These are phyloP conservation scores for Cyprinus carpio DNA, from an alignment of 2,113 vertebrate species.

Conservation along the genomic window DNA sequence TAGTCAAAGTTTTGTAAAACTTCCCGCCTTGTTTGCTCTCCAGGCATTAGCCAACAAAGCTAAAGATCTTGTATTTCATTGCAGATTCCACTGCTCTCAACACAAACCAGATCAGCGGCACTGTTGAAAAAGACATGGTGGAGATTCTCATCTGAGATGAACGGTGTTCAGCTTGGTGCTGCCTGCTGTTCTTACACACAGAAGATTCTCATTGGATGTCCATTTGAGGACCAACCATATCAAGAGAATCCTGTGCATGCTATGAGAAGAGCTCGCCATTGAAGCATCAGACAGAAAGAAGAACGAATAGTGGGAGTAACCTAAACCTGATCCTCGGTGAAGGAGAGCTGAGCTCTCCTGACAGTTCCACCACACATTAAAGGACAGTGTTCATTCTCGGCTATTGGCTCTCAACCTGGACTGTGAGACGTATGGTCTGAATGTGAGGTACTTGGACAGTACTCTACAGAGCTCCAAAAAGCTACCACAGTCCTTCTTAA, in stretches of 20 bases:
- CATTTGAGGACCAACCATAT: not conserved
- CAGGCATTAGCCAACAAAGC: constrained; percentile 7
- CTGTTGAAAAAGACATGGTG: constrained; percentile 65
- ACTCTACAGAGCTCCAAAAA: constrained; percentile 56
- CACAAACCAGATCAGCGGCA: constrained; percentile 53
- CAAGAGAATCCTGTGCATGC: constrained; percentile 6
- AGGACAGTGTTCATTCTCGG: constrained; percentile 15
- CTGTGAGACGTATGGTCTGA: constrained; percentile 54
- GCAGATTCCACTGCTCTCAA: constrained; percentile 59
- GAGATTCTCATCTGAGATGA: constrained; percentile 74
- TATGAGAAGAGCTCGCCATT: constrained; percentile 3
- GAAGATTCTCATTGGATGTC: not conserved
- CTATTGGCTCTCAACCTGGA: constrained; percentile 37
- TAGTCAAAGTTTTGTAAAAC: constrained; percentile 6
- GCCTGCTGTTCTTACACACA: constrained; percentile 7
- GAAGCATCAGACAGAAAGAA: not conserved
- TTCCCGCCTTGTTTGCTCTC: not conserved
- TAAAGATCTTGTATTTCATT: constrained; percentile 37
- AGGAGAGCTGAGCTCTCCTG: constrained; percentile 71
- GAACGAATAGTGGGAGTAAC: not conserved
- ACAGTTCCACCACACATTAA: constrained; percentile 25
- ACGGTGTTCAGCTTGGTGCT: not conserved
- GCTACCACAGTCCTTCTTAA: constrained; percentile 60
- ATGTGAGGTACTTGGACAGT: constrained; percentile 69
- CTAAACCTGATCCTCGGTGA: not conserved